Evolutionary conservation across 2,797 vertebrate species (phyloP), one percentile per base, ranked within the genome.

Genomic region (Malacoctenus gilli): DNA sequence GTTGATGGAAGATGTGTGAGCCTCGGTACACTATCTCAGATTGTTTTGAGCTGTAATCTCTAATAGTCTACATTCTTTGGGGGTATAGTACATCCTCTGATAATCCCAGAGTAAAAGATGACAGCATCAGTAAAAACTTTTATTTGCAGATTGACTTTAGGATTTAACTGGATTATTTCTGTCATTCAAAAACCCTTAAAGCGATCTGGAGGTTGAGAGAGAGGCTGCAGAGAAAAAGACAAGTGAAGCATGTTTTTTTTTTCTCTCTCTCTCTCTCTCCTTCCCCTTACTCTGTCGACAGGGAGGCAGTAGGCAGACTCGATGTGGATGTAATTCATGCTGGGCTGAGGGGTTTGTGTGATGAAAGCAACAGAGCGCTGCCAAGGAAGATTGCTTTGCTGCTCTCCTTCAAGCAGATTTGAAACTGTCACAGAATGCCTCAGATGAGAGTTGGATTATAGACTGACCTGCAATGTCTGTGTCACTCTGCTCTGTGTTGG

Each of bases 371-470:
- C 94, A 88, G 94, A 96, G 95, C 95, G 93, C 95, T 96, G 95
- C 96, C 95, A 93, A 92, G 93, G 93, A 98, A 99, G 96, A 99
- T 99, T 99, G 96, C 95, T 98, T 98, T 96, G 95, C 95, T 94
- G 94, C 96, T 94, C 94, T 96, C 94, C 94, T 95, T 91, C 93
- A 93, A 96, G 95, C 95, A 97, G 95, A 97, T 97, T 96, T 96
- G 94, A 97, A 96, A 95, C 93, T 95, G 93, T 95, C 93, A 93
- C 93, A 89, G 93, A 94, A 94, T 93, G 94, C 92, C 94, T 95
- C 93, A 96, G 96, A 98, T 98, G 97, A 96, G 94, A 95, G 94
- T 95, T 95, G 96, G 96, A 97, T 98, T 98, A 97, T 96, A 93
- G 95, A 98, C 95, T 96, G 97, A 98, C 96, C 97, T 92, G 91